Evolutionary conservation across 2,113 vertebrate genomes (phyloP).

Genomic region (Mus pahari): DNA sequence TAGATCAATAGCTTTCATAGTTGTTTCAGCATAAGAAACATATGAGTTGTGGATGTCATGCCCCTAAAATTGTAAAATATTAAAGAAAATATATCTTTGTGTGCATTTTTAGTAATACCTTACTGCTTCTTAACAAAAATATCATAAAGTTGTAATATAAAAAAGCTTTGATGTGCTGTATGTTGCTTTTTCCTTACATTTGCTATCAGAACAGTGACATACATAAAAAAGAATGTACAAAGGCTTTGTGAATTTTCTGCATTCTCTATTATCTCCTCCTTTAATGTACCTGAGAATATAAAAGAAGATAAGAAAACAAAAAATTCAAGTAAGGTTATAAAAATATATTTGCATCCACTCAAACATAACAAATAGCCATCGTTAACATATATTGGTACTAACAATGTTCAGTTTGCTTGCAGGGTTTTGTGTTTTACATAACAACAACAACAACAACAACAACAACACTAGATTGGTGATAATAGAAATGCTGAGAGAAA

Average conservation of each 20-base stretch:
- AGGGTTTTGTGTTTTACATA: not conserved
- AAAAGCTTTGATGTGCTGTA: not conserved
- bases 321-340: constrained; percentile 1
- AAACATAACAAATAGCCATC: not conserved
- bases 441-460: not conserved
- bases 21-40: not conserved
- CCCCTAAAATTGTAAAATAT: not conserved
- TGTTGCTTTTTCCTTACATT: not conserved
- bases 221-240: constrained; percentile 12
- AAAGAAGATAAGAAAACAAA: not conserved
- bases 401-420: not conserved
- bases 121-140: not conserved
- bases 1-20: not conserved
- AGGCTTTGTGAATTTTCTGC: not conserved
- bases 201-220: not conserved
- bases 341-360: not conserved
- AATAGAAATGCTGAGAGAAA: not conserved
- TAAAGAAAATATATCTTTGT: not conserved
- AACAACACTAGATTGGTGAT: not conserved
- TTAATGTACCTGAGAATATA: not conserved
- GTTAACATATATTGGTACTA: not conserved
- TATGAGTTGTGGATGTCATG: not conserved
- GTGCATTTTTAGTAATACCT: not conserved
- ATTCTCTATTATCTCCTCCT: not conserved
- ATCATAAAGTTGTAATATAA: not conserved